These are phyloP conservation scores for Crotalus tigris DNA, from an alignment of 2,113 vertebrate genomes.

Conservation along the genomic window DNA sequence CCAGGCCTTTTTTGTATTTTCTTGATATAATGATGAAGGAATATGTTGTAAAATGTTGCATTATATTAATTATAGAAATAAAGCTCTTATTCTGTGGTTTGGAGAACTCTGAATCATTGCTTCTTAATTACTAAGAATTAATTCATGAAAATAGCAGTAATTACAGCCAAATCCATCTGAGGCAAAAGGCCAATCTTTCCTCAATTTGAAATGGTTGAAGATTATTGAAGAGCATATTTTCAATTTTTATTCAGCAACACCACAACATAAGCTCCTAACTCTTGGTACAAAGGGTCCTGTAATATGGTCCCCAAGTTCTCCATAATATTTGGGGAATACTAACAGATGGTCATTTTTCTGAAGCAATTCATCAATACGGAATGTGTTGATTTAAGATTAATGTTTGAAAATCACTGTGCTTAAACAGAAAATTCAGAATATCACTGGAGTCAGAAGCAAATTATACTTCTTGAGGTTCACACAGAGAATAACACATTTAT, in stretches of 20 bases:
- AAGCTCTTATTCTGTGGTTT: neutral
- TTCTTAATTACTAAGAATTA: neutral
- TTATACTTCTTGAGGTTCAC: neutral
- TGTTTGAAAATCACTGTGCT: neutral
- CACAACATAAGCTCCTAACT: too few species aligned
- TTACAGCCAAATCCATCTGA: neutral
- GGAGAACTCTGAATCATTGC: neutral
- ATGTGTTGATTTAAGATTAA: neutral
- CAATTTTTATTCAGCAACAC: neutral
- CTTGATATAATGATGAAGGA: neutral
- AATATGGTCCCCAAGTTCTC: neutral
- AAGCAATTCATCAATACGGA: neutral
- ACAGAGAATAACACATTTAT: neutral
- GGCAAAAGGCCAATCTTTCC: neutral
- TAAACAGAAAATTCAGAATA: neutral
- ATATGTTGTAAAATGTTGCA: neutral
- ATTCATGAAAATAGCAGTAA: neutral
- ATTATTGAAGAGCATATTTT: neutral
- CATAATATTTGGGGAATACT: neutral
- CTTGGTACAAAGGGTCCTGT: neutral
- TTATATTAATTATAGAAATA: neutral
- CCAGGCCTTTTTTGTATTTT: neutral
- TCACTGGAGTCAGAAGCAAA: neutral
- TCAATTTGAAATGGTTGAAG: neutral
- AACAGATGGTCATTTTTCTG: neutral